Base-by-base conservation (phyloP, 2,888 invertebrate species). In the Bombyx huttoni region DNA sequence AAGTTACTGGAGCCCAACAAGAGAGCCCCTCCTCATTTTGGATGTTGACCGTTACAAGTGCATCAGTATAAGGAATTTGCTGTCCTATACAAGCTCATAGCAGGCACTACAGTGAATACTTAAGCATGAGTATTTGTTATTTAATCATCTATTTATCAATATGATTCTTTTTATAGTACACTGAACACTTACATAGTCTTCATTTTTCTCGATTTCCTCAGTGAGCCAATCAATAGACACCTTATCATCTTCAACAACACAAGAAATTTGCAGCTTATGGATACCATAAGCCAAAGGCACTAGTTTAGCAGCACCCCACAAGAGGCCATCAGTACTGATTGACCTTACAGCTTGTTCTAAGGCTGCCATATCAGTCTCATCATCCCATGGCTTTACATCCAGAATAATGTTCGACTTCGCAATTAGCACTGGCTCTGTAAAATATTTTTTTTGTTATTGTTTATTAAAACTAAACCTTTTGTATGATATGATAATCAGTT, bases 231-330 rank as follows among this genome's bases (percentile, higher is more conserved):
- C 96, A 50, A 96, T 90, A 46, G 96, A 96, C 14, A 98, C 95
- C 83, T 97, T 97, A n/a, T 97, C 98, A 80, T 98, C 98, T 89
- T 97, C 98, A 46, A 98, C 95, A 48, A 98, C 97, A 79, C 94
- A 95, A 40, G 93, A 93, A 65, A 98, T 97, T 81, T 96, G 96
- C 53, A 98, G 89, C 78, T 98, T 98, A 65, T 94, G 91, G 65
- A 98, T 97, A 52, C 98, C 97, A 84, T 94, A 98, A 7, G 96
- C 98, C 46, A 98, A 90, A 34, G 97, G 96, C 8, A 97, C 95
- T 52, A 97, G 86, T 90, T 97, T 96, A 3, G 95, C 94, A 52
- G 96, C 94, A 62, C 98, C 98, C 98, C 98, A 99, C 6, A 98
- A 76, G 40, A 98, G 91, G 33, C 98, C 98, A 69, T 98, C 98